Base-by-base conservation (phyloP, 2,113 vertebrate genomes). In the Chaetodon trifascialis region DNA sequence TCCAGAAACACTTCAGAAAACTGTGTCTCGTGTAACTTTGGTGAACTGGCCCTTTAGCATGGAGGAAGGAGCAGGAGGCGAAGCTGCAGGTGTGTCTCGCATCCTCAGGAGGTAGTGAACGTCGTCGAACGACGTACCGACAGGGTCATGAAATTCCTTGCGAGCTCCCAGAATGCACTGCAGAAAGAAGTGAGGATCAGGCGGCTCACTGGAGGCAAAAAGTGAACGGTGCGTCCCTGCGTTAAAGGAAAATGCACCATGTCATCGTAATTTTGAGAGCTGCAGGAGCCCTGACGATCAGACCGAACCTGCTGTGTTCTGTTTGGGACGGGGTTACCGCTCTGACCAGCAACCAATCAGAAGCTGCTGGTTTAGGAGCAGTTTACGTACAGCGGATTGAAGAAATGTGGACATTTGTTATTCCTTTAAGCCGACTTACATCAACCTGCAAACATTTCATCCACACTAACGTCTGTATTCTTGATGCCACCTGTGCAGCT, bases 151-250 rank as follows among this genome's bases (percentile, higher is more conserved):
- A 1, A 42, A 47, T 62, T 38, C 8, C 4, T 36, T 19, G 38
- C 56, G 8, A 52, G 46, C 15, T 79, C 66, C 76, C 66, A 62
- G 11, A n/a, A 56, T 56, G 68, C 77, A 56, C 9, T 46, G 47
- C 67, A 56, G 44, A 68, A 62, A 36, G 8, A 15, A 40, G 38
- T 40, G 38, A 8, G 38, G 38, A 40, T 40, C 5, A 40, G 38
- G 38, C 38, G 5, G 38, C 38, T 40, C 5, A 40, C 38, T 40
- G 8, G 8, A 7, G 38, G 38, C 38, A 40, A 40, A 40, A 40
- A 40, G 38, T 40, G 38, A 40, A 4, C 5, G 5, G 38, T 40
- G 38, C 5, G 38, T 40, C 38, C 38, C 8, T 40, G 38, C 5
- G 38, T 40, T 40, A 40, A 40, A 47, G 25, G 23, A 38, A 17